phyloP scores from a whole-genome alignment of 2,113 vertebrate genomes.

The Triplophysa dalaica region DNA sequence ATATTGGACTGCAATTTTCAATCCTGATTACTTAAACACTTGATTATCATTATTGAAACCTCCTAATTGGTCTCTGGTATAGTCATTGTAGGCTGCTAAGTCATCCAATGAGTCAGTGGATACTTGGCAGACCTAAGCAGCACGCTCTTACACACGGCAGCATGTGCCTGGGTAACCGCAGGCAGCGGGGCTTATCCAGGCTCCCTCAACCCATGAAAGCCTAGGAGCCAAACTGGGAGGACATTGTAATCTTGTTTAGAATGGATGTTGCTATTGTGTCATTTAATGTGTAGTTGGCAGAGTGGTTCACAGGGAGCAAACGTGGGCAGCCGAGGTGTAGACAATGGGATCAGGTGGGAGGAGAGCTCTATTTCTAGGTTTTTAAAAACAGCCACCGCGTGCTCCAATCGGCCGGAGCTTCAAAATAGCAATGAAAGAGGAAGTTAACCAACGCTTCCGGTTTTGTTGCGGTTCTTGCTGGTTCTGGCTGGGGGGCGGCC shows the following conservation, averaged over 20 bases:
- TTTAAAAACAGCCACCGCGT: conserved; percentile 62
- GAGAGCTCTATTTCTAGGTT: conserved; percentile 66
- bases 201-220: conserved; percentile 55
- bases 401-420: conserved; percentile 34
- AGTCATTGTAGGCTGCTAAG: conserved; percentile 51
- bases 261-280: conserved; percentile 72
- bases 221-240: conserved; percentile 71
- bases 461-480: conserved; percentile 63
- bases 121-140: conserved; percentile 64
- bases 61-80: conserved; percentile 67
- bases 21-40: conserved; percentile 72
- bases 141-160: conserved; percentile 63
- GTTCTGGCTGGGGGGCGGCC: conserved; percentile 53
- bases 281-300: conserved; percentile 63
- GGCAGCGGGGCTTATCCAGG: conserved; percentile 62
- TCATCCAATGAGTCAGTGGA: conserved; percentile 59
- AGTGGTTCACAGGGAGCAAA: conserved; percentile 62
- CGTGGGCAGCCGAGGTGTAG: conserved; percentile 63
- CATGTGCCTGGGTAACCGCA: conserved; percentile 55
- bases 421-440: conserved; percentile 61
- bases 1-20: conserved; percentile 66
- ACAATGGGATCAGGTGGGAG: conserved; percentile 62
- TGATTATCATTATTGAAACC: conserved; percentile 74
- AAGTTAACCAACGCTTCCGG: conserved; percentile 52
- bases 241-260: conserved; percentile 74